Percentiles rank a stretch among this genome's conserved stretches.
Evolutionary conservation across 1,140 invertebrate genomes (phyloP).

Genomic region (Globodera ellingtonae): DNA sequence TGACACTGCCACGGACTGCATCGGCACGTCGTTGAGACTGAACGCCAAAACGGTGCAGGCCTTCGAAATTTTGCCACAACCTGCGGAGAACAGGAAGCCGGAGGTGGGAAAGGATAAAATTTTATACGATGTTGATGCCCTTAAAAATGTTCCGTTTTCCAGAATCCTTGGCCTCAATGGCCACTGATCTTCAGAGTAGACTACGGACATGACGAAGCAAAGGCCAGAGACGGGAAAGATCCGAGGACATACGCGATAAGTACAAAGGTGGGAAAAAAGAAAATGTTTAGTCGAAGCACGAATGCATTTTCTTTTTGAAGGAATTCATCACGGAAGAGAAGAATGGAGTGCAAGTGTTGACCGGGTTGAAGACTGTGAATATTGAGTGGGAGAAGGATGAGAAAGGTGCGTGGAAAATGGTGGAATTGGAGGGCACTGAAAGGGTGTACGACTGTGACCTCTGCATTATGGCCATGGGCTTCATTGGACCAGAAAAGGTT

Average conservation of each 20-base stretch:
- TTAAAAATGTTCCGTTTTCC: not conserved
- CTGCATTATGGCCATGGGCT: constrained; percentile 95
- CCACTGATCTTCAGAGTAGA: constrained; percentile 93
- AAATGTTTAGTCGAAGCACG: not conserved
- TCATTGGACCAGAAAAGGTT: constrained; percentile 88
- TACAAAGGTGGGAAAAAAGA: constrained; percentile 74
- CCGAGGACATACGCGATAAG: constrained; percentile 89
- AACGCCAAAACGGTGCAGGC: constrained; percentile 92
- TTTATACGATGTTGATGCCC: no score
- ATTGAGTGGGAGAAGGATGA: constrained; percentile 92
- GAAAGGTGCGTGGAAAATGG: constrained; percentile 89
- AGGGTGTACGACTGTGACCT: constrained; percentile 79
- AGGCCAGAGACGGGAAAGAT: constrained; percentile 82
- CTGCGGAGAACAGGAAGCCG: constrained; percentile 76
- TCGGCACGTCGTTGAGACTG: constrained; percentile 92
- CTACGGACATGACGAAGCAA: constrained; percentile 96
- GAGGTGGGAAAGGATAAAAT: constrained; percentile 67
- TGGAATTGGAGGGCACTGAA: constrained; percentile 80
- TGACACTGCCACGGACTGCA: constrained; percentile 99
- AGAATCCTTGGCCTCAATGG: constrained; percentile 92
- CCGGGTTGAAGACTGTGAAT: constrained; percentile 83
- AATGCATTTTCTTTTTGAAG: constrained; percentile 45
- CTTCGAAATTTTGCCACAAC: constrained; percentile 95
- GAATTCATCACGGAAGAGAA: constrained; percentile 53
- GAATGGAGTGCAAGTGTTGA: constrained; percentile 69